A percentile compares a stretch with the other conserved stretches of the same genome.
Evolutionary conservation across 2,888 invertebrate genomes (phyloP).

Genomic region (Drosophila acutilabella): DNA sequence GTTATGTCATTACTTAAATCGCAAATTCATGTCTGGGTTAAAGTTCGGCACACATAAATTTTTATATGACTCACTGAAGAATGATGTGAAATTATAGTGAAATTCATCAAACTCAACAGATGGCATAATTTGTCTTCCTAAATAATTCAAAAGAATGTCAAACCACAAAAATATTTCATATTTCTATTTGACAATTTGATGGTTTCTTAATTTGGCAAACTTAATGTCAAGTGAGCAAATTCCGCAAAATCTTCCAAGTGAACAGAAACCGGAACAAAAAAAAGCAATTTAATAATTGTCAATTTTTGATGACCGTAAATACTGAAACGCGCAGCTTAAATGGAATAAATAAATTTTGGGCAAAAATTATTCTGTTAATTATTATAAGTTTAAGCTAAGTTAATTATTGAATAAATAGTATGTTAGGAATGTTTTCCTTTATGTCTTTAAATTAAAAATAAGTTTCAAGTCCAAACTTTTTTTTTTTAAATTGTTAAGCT

Average conservation of each 20-base stretch:
- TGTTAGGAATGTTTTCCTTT: too few species aligned
- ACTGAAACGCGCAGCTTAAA: not conserved
- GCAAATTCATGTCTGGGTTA: constrained; percentile 24
- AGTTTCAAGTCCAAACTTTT: constrained; percentile 17
- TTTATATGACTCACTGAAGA: constrained; percentile 27
- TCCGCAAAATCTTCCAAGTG: constrained; percentile 16
- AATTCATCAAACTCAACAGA: constrained; percentile 21
- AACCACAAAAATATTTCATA: constrained; percentile 8
- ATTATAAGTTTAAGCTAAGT: too few species aligned
- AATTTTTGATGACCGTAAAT: constrained; percentile 5
- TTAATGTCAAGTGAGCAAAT: constrained; percentile 29
- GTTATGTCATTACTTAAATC: constrained; percentile 41
- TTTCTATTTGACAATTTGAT: constrained; percentile 26
- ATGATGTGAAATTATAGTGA: constrained; percentile 17
- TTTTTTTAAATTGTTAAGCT: constrained; percentile 25
- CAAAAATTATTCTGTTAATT: too few species aligned
- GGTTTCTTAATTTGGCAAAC: constrained; percentile 22
- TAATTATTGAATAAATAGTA: too few species aligned
- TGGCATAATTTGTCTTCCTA: constrained; percentile 23
- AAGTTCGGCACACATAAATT: constrained; percentile 18
- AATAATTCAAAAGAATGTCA: constrained; percentile 36
- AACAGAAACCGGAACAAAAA: constrained; percentile 8
- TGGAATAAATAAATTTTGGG: not conserved
- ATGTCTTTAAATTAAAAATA: too few species aligned
- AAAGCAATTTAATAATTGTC: constrained; percentile 2